These are phyloP conservation scores for Metallyticus violacea DNA, from an alignment of 2,888 invertebrate species.

Conservation along the genomic window DNA sequence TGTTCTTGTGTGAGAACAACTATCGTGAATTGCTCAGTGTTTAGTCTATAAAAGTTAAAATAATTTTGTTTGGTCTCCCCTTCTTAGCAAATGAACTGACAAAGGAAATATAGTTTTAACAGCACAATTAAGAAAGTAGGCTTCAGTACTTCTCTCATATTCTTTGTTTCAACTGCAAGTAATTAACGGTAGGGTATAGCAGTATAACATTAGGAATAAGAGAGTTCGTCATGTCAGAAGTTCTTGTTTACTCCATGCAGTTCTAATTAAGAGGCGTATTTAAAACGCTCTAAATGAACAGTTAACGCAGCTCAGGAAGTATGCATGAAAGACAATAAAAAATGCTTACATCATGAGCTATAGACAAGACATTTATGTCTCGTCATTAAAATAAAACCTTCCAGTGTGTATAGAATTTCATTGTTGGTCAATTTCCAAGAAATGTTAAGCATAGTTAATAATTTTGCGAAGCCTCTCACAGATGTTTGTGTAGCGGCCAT, in stretches of 20 bases:
- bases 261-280: not conserved
- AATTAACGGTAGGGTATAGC: not conserved
- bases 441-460: not conserved
- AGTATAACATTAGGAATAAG: not conserved
- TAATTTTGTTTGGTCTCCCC: too few species aligned
- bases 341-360: not conserved
- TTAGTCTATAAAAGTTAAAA: too few species aligned
- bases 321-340: not conserved
- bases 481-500: not conserved
- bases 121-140: not conserved
- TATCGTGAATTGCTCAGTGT: too few species aligned
- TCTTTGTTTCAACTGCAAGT: not conserved
- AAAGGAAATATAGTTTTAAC: too few species aligned
- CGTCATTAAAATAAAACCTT: not conserved
- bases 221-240: too few species aligned
- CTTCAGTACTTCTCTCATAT: not conserved
- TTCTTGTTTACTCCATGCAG: not conserved
- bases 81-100: too few species aligned
- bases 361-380: not conserved
- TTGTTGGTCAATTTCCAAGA: not conserved
- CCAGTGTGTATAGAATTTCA: not conserved
- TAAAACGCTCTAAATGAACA: not conserved
- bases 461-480: not conserved
- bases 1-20: too few species aligned
- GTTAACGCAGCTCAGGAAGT: not conserved